phyloP scores from a whole-genome alignment of 2,113 vertebrate species.

The Polypterus senegalus region DNA sequence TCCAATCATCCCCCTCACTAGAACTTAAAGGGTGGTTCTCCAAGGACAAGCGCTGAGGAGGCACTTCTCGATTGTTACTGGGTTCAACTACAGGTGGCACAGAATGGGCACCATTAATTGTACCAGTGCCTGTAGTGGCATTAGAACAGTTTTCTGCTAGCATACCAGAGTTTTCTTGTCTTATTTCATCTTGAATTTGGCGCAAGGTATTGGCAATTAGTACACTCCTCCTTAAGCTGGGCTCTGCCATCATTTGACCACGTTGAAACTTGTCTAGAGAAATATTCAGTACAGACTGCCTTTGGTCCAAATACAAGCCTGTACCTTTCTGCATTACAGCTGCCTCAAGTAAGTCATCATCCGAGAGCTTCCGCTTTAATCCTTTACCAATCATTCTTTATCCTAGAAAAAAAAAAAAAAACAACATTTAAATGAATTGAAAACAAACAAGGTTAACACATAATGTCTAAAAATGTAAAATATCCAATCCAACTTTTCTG shows the following conservation, averaged over 20 bases:
- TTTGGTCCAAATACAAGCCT: slow-evolving; percentile 38
- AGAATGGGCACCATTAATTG: slow-evolving; percentile 1
- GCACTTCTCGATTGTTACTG: background rate
- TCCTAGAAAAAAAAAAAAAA: slow-evolving; percentile 21
- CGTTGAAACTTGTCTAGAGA: slow-evolving; percentile 60
- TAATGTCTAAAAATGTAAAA: background rate
- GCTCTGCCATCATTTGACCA: slow-evolving; percentile 43
- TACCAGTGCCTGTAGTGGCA: slow-evolving; percentile 3
- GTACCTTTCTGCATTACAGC: slow-evolving; percentile 21
- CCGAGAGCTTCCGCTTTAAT: slow-evolving; percentile 54
- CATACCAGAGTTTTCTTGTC: slow-evolving; percentile 4
- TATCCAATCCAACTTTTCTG: no score
- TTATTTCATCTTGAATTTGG: slow-evolving; percentile 39
- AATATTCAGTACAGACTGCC: slow-evolving; percentile 60
- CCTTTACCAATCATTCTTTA: slow-evolving; percentile 50
- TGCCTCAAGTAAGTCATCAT: slow-evolving; percentile 21
- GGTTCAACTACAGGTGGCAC: background rate
- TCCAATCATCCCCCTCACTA: slow-evolving; percentile 31
- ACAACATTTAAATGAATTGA: background rate
- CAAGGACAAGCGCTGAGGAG: background rate
- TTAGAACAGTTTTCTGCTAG: no score
- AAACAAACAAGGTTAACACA: background rate
- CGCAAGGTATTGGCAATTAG: slow-evolving; percentile 67
- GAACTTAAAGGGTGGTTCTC: background rate
- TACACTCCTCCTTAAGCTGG: slow-evolving; percentile 53